Evolutionary conservation across 2,797 vertebrate species (phyloP).

Genomic region (Peromyscus attwateri): DNA sequence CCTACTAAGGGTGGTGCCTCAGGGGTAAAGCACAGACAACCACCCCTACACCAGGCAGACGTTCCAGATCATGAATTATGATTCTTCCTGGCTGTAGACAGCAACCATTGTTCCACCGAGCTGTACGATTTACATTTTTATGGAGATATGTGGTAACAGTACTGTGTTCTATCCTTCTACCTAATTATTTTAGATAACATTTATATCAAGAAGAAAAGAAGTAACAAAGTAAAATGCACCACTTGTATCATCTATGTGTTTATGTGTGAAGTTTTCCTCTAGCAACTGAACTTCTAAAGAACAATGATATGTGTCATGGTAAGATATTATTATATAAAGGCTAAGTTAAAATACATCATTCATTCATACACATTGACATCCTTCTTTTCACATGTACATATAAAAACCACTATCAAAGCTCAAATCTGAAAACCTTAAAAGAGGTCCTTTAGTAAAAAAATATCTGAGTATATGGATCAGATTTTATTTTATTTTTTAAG

Average conservation of each 20-base stretch:
- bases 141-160: not conserved
- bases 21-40: too few species aligned
- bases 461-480: not conserved
- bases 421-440: not conserved
- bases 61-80: not conserved
- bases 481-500: not conserved
- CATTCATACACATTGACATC: not conserved
- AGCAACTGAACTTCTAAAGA: not conserved
- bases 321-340: conserved; percentile 46
- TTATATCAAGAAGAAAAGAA: not conserved
- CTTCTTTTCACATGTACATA: not conserved
- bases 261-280: not conserved
- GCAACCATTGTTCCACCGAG: not conserved
- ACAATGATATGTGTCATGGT: not conserved
- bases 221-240: not conserved
- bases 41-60: too few species aligned
- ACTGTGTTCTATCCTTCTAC: not conserved
- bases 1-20: too few species aligned
- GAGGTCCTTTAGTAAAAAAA: conserved; percentile 42
- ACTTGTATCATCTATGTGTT: not conserved
- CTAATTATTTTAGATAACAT: not conserved
- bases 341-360: conserved; percentile 26
- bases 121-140: not conserved
- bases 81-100: not conserved
- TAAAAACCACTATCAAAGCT: conserved; percentile 21